These are phyloP conservation scores for Hypocryptadius cinnamomeus DNA, from an alignment of 2,113 vertebrate genomes.

Conservation along the genomic window DNA sequence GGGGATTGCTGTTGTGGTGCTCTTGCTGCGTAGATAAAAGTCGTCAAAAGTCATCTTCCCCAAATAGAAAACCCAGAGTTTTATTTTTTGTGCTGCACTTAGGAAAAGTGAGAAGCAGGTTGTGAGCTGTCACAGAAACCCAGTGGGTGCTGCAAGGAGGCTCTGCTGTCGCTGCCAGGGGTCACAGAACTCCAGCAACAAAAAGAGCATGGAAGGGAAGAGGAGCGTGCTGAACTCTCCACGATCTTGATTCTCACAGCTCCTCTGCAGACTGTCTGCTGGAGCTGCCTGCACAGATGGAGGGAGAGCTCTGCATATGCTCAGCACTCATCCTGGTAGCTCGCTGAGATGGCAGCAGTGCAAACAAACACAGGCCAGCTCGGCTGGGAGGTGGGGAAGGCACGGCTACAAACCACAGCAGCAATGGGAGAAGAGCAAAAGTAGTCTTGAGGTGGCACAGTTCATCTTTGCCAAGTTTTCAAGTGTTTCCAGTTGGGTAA, in stretches of 20 bases:
- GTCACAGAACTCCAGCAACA: not conserved
- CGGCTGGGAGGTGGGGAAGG: not conserved
- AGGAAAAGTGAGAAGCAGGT: not conserved
- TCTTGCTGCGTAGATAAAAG: not conserved
- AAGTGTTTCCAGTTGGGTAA: not conserved
- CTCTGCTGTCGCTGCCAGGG: not conserved
- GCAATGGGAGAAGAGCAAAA: not conserved
- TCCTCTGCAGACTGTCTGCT: not conserved
- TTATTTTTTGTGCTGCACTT: not conserved
- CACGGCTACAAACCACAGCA: accelerated
- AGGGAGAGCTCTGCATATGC: slow-evolving; percentile 13
- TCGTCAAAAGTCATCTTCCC: not conserved
- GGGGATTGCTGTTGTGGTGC: not conserved
- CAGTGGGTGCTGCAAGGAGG: accelerated
- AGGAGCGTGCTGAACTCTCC: not conserved
- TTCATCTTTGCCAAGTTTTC: not conserved
- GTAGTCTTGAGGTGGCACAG: not conserved
- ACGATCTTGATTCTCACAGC: not conserved
- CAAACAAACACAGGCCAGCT: not conserved
- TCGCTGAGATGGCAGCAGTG: not conserved
- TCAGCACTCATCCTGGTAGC: not conserved
- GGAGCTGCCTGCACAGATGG: slow-evolving; percentile 44
- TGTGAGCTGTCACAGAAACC: not conserved
- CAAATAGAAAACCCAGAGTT: not conserved
- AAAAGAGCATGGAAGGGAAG: not conserved